Conservation (phyloP, 2,888 invertebrate species). For the Pollenia griseotomentosa region DNA sequence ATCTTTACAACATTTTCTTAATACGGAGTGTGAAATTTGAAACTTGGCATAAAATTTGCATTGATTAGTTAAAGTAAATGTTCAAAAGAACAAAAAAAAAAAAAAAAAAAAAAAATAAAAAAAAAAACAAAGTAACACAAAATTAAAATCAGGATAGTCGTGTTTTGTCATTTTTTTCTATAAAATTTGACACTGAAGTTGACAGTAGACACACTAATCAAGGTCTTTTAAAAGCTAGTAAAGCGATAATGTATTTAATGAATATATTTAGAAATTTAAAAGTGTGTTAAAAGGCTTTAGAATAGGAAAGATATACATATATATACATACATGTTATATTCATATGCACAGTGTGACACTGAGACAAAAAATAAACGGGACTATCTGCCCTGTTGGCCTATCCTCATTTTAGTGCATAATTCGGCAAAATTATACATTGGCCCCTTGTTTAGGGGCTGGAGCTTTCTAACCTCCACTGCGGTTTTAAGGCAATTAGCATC, state of each 20-base stretch:
- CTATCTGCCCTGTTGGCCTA: too few relatives aligned
- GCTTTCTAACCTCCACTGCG: too few relatives aligned
- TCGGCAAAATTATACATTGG: too few relatives aligned
- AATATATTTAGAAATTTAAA: neutral
- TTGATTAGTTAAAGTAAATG: constrained; percentile 69
- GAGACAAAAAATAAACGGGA: too few relatives aligned
- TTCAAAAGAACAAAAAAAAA: neutral
- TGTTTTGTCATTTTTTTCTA: constrained; percentile 25
- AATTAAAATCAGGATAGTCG: constrained; percentile 48
- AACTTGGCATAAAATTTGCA: constrained; percentile 72
- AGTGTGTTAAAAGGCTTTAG: neutral
- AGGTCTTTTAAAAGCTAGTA: constrained; percentile 18
- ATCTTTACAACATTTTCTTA: constrained; percentile 60
- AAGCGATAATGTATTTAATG: neutral
- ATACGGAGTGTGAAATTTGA: constrained; percentile 71
- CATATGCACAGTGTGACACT: too few relatives aligned
- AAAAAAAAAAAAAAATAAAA: constrained; percentile 11
- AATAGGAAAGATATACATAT: too few relatives aligned
- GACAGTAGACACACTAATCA: constrained; percentile 54
- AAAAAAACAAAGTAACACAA: constrained; percentile 33
- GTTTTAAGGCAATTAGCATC: too few relatives aligned
- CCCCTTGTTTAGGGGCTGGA: too few relatives aligned
- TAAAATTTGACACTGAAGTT: constrained; percentile 55
- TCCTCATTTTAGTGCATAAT: too few relatives aligned
- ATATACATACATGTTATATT: too few relatives aligned